Conservation (phyloP, 2,797 vertebrate species). For the Xiphorhynchus erythropygius region DNA sequence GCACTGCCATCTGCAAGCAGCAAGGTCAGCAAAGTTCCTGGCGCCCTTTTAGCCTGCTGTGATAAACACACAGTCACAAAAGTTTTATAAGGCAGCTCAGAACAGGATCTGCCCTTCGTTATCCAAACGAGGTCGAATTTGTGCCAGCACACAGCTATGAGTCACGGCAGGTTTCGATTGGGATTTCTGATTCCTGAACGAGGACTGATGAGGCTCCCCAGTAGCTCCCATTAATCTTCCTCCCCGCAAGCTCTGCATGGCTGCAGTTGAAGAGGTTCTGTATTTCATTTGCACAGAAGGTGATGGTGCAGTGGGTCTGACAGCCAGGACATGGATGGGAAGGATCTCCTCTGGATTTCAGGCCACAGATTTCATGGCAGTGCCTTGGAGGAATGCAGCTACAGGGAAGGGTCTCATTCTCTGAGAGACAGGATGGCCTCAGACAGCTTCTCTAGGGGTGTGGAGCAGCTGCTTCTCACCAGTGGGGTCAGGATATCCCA, state of each 20-base stretch:
- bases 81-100: neutral
- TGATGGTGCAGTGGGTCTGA: neutral
- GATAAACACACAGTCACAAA: neutral
- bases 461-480: neutral
- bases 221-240: constrained; percentile 49
- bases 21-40: neutral
- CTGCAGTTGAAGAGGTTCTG: neutral
- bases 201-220: constrained; percentile 21
- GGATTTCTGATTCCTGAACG: constrained; percentile 25
- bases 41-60: neutral
- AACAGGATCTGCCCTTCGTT: constrained; percentile 7
- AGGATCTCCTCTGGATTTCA: neutral
- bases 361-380: neutral
- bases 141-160: neutral
- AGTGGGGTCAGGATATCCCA: neutral
- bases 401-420: neutral
- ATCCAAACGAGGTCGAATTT: neutral
- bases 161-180: neutral
- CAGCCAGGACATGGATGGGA: neutral
- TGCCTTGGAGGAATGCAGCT: neutral
- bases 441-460: neutral
- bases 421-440: accelerated
- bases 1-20: neutral
- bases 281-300: neutral
- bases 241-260: neutral